These are phyloP conservation scores for Blastomussa wellsi DNA, from an alignment of 92 coral and sea anemone genomes.

Conservation along the genomic window DNA sequence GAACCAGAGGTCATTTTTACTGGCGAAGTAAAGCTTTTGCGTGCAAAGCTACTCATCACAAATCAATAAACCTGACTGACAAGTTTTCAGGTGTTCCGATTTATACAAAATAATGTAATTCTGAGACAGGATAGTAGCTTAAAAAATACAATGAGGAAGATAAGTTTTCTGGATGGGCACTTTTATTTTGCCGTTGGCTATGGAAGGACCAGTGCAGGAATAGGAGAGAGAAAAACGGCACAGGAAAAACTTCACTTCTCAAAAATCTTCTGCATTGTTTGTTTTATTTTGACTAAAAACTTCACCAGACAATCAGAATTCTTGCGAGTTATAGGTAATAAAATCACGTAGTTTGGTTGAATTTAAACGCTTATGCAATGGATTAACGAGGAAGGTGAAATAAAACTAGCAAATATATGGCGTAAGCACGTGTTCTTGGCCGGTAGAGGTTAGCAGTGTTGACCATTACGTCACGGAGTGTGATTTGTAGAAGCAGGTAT, in stretches of 20 bases:
- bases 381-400: not conserved
- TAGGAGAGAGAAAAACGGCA: not conserved
- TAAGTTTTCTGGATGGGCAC: not conserved
- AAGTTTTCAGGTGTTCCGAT: not conserved
- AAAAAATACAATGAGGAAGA: not conserved
- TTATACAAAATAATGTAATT: not conserved
- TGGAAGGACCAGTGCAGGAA: not conserved
- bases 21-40: not conserved
- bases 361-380: not conserved
- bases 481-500: slow-evolving; percentile 25
- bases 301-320: not conserved
- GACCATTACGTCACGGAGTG: slow-evolving; percentile 23
- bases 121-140: not conserved
- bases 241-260: not conserved
- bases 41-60: no score
- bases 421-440: slow-evolving; percentile 3
- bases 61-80: not conserved
- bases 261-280: not conserved
- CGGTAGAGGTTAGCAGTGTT: slow-evolving; percentile 17
- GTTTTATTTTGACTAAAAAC: not conserved
- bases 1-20: not conserved
- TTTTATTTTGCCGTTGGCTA: not conserved
- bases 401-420: not conserved
- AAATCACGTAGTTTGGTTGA: not conserved
- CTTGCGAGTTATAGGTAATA: not conserved